Evolutionary conservation across 92 coral and sea anemone species (phyloP), one percentile per base, ranked within the genome.

Genomic region (Parazoanthus swiftii): DNA sequence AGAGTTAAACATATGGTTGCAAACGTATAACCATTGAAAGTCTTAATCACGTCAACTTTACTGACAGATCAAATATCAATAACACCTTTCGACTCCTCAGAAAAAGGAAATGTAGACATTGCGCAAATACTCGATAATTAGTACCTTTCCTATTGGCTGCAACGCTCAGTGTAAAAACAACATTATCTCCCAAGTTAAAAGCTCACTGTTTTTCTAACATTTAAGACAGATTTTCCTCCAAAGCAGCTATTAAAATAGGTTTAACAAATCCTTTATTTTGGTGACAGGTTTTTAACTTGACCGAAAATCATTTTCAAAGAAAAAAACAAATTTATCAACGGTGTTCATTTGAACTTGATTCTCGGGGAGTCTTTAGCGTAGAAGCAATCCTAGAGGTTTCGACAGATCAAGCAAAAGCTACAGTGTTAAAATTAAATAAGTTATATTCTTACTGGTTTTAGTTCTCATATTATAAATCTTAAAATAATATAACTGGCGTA

Each of bases 141-240:
- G n/a, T 15, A 20, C 26, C 21, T 79, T 35, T 13, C 83, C 48
- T n/a, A 79, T 50, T 79, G 83, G 83, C 70, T 79, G 29, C 10
- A 50, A 35, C 54, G 21, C 8, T 39, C 33, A 44, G 20, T 37
- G 46, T n/a, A 37, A n/a, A 4, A 29, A 20, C 66, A 79, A 54
- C 11, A 51, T 29, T 79, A 58, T 26, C 39, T 79, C 13, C 42
- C 78, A 51, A 56, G 67, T 79, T 79, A 79, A 79, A 79, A 79
- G 83, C 43, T 58, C 18, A 26, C 48, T 79, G 83, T 79, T 79
- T 79, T 79, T 33, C n/a, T 79, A 50, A 23, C 81, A 77, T 77
- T 77, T 23, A 43, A 77, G 23, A 8, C 26, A 50, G 44, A 20
- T 35, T 33, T 51, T 74, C 37, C 42, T 35, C 42, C 39, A 16